Base-by-base conservation (phyloP, 1,140 invertebrate genomes). In the Papilio polyxenes region DNA sequence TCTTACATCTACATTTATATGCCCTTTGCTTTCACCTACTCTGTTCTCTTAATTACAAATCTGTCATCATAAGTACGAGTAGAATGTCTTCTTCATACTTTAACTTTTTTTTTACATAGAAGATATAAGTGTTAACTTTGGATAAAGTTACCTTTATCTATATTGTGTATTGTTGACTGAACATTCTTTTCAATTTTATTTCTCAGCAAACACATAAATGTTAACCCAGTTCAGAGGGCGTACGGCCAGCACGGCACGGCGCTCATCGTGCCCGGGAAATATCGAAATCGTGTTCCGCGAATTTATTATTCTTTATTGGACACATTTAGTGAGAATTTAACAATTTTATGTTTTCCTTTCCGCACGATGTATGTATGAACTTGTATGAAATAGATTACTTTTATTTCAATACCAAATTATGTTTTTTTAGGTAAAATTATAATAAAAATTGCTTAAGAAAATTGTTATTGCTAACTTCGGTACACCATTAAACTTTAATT, bases 141-240 rank as follows among this genome's bases (percentile, higher is more conserved):
- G 4, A 31, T 65, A 65, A 11, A 65, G 6, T 65, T 2, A 65
- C 62, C 56, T 59, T 59, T 59, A 59, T 59, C n/a, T 20, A 59
- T 65, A 65, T 65, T 7, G n/a, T 65, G 20, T 23, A 5, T 23
- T 56, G 15, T 56, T 56, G 5, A 56, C 53, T 56, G 53, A 56
- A 62, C 7, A 23, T 10, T 13, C 7, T 79, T 15, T 79, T 79
- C 49, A 79, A 65, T 62, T 79, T 79, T 9, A 79, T 79, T 65
- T 79, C 59, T 20, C 59, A 79, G 77, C 77, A 79, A 65, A 65
- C 77, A 79, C n/a, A 56, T 79, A 65, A 79, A 79, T 51, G 59
- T 79, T 79, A 65, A 79, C 77, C 77, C 44, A 79, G 77, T 65
- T 79, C 37, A 65, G 15, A 37, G 48, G 49, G 75, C 48, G 48